Evolutionary conservation across 2,113 vertebrate species (phyloP).

Genomic region (Chloroceryle aenea): DNA sequence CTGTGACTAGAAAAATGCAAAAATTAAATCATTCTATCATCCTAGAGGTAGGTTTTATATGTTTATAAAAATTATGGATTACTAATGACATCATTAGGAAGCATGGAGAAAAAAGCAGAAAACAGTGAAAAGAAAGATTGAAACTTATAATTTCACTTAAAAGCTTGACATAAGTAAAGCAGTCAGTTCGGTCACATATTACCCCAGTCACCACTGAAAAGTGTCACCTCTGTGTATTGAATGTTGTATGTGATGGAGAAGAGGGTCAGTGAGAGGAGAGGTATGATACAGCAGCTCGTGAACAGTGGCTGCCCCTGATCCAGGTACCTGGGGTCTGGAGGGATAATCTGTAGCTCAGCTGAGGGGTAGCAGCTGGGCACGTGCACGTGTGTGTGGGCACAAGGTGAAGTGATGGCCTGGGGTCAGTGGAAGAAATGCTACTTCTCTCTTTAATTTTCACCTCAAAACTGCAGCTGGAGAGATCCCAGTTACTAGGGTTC

Average conservation of each 20-base stretch:
- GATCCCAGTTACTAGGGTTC: not conserved
- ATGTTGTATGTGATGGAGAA: not conserved
- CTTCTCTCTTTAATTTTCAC: not conserved
- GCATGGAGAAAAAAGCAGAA: not conserved
- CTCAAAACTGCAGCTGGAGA: not conserved
- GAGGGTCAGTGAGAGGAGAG: not conserved
- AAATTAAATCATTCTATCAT: not conserved
- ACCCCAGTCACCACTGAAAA: not conserved
- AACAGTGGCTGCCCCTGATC: not conserved
- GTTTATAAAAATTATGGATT: not conserved
- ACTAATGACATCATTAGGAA: not conserved
- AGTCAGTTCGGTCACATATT: not conserved
- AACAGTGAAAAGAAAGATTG: not conserved
- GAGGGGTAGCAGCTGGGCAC: not conserved
- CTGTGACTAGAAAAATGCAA: not conserved
- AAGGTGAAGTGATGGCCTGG: not conserved
- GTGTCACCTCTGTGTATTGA: not conserved
- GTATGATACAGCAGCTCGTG: not conserved
- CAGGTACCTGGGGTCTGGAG: not conserved
- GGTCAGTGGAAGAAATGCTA: not conserved
- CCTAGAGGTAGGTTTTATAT: not conserved
- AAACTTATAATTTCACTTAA: not conserved
- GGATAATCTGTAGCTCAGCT: not conserved
- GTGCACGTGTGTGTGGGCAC: accelerated
- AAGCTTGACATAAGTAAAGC: not conserved